phyloP scores from a whole-genome alignment of 2,113 vertebrate species.

The Sturnira hondurensis region DNA sequence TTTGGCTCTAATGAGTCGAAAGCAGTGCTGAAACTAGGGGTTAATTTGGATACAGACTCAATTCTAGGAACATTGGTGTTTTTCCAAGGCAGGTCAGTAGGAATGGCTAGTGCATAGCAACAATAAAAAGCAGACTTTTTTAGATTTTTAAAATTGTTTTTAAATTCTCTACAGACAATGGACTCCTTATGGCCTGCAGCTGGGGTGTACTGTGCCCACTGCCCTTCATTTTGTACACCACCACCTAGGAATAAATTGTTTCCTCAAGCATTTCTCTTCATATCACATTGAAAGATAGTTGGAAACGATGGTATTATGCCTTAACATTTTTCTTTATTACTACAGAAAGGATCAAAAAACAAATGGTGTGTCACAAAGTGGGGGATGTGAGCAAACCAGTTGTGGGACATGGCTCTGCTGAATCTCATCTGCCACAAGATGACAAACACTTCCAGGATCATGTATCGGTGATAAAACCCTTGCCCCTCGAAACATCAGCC shows the following conservation, averaged over 20 bases:
- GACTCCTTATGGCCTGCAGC: not conserved
- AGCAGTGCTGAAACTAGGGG: not conserved
- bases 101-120: not conserved
- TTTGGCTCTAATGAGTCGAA: not conserved
- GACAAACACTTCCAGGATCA: constrained; percentile 15
- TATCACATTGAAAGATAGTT: constrained; percentile 58
- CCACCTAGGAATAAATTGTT: constrained; percentile 6
- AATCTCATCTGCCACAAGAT: constrained; percentile 52
- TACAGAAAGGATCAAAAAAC: constrained; percentile 70
- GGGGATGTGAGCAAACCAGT: constrained; percentile 42
- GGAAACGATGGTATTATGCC: constrained; percentile 62
- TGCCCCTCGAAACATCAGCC: not conserved
- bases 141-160: not conserved
- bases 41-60: not conserved
- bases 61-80: not conserved
- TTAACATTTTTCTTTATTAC: constrained; percentile 81
- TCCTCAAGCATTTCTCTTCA: constrained; percentile 65
- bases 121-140: not conserved
- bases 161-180: not conserved
- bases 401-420: constrained; percentile 35
- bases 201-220: not conserved
- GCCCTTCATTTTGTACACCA: not conserved
- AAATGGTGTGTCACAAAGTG: constrained; percentile 10
- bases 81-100: not conserved
- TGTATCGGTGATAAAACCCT: constrained; percentile 7